A percentile compares a stretch with the other conserved stretches of the same genome.
Conservation (phyloP, 1,140 invertebrate genomes). For the Sycophila sp. region DNA sequence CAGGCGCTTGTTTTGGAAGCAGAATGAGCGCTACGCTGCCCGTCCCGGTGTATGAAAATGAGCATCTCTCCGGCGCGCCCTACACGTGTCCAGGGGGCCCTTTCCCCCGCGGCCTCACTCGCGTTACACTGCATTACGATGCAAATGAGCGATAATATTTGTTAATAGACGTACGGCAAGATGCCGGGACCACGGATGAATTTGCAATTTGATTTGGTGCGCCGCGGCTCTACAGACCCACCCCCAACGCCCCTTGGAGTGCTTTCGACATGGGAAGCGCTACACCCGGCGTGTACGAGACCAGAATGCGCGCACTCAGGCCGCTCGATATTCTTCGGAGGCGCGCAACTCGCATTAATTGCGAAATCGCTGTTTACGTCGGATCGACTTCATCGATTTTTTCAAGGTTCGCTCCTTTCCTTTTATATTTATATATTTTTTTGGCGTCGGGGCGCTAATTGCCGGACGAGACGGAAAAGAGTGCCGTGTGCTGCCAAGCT, state of each 20-base stretch:
- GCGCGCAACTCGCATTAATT: not conserved
- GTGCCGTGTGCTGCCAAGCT: too few relatives aligned
- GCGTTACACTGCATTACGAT: constrained; percentile 33
- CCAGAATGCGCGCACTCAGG: too few relatives aligned
- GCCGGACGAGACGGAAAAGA: too few relatives aligned
- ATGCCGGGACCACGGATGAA: constrained; percentile 14
- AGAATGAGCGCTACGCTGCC: constrained; percentile 13
- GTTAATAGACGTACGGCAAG: constrained; percentile 34
- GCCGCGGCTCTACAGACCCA: not conserved
- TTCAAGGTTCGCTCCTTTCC: too few relatives aligned
- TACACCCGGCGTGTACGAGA: too few relatives aligned
- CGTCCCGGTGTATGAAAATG: constrained; percentile 34
- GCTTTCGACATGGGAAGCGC: too few relatives aligned
- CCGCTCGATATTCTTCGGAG: too few relatives aligned
- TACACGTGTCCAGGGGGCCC: constrained; percentile 28
- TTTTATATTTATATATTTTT: too few relatives aligned
- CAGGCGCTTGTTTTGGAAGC: constrained; percentile 32
- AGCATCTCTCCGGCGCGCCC: constrained; percentile 17
- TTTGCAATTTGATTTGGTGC: constrained; percentile 20
- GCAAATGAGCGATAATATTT: constrained; percentile 40
- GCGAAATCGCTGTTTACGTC: too few relatives aligned
- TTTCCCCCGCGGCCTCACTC: not conserved
- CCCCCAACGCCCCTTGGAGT: too few relatives aligned
- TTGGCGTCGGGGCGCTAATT: too few relatives aligned
- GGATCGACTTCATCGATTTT: not conserved